Conservation (phyloP, 2,888 invertebrate species). For the Graphium colonna region DNA sequence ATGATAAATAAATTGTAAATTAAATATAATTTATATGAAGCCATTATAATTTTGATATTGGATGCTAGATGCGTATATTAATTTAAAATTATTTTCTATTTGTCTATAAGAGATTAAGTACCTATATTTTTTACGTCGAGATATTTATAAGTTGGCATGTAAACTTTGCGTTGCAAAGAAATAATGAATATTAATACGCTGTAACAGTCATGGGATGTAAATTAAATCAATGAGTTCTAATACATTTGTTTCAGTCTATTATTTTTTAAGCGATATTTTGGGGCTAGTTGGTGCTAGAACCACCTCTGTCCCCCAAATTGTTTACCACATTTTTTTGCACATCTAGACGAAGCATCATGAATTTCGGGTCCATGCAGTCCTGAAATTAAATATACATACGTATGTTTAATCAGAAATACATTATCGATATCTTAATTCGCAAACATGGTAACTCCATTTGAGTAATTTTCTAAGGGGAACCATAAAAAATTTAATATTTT, state of each 20-base stretch:
- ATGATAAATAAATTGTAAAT: constrained; percentile 25
- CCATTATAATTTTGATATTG: constrained; percentile 29
- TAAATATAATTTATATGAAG: constrained; percentile 32
- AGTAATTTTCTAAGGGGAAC: too few relatives aligned
- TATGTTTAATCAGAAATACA: too few relatives aligned
- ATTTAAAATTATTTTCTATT: constrained; percentile 30
- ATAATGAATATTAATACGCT: constrained; percentile 41
- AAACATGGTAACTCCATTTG: too few relatives aligned
- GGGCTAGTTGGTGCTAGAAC: constrained; percentile 26
- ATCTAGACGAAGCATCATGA: constrained; percentile 71
- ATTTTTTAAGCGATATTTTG: constrained; percentile 37
- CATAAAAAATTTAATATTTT: too few relatives aligned
- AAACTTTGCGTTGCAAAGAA: constrained; percentile 51
- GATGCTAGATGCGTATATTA: constrained; percentile 41
- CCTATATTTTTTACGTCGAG: constrained; percentile 72
- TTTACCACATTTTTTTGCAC: constrained; percentile 68
- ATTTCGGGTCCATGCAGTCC: constrained; percentile 73
- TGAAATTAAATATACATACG: too few relatives aligned
- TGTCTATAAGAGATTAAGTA: constrained; percentile 53
- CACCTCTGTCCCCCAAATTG: constrained; percentile 55
- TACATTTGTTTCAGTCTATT: constrained; percentile 62
- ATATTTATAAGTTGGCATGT: constrained; percentile 61
- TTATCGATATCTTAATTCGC: too few relatives aligned
- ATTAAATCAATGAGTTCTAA: constrained; percentile 62
- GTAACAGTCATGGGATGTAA: constrained; percentile 62